Conservation (phyloP, 2,888 invertebrate species). For the Unio delphinus region DNA sequence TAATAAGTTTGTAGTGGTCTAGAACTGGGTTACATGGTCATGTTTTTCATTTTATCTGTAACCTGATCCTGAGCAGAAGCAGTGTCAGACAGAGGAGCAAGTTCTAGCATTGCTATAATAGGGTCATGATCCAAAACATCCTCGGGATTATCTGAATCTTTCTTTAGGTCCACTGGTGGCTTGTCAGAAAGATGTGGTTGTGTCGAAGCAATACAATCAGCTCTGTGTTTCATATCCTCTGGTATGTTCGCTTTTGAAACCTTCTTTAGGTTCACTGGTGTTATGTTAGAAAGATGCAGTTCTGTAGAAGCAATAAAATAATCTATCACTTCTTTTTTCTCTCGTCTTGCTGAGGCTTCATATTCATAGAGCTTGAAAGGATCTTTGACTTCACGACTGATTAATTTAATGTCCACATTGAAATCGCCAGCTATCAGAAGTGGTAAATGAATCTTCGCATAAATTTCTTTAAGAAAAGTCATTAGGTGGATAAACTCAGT, state of each 20-base stretch:
- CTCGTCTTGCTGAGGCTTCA: constrained; percentile 19
- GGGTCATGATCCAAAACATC: constrained; percentile 23
- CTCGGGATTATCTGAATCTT: constrained; percentile 9
- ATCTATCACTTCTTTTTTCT: constrained; percentile 12
- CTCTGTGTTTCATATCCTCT: too few relatives aligned
- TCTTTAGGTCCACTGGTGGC: constrained; percentile 14
- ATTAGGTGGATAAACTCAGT: constrained; percentile 19
- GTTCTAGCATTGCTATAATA: background rate
- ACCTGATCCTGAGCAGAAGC: too few relatives aligned
- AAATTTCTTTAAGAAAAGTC: constrained; percentile 21
- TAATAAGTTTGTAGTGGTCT: constrained; percentile 13
- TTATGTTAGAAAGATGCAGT: too few relatives aligned
- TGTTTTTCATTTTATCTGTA: background rate
- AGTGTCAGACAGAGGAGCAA: too few relatives aligned
- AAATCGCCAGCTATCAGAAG: constrained; percentile 26
- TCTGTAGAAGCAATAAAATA: too few relatives aligned
- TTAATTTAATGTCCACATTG: constrained; percentile 19
- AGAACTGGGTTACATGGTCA: constrained; percentile 19
- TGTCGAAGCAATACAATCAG: constrained; percentile 18
- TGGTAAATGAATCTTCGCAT: constrained; percentile 18
- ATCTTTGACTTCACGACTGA: constrained; percentile 10
- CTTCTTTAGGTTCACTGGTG: too few relatives aligned
- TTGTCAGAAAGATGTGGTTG: constrained; percentile 14
- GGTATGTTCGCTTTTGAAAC: too few relatives aligned
- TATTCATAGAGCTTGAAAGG: constrained; percentile 25